Base-by-base conservation (phyloP, 2,888 invertebrate species). In the Hofmannophila pseudospretella region DNA sequence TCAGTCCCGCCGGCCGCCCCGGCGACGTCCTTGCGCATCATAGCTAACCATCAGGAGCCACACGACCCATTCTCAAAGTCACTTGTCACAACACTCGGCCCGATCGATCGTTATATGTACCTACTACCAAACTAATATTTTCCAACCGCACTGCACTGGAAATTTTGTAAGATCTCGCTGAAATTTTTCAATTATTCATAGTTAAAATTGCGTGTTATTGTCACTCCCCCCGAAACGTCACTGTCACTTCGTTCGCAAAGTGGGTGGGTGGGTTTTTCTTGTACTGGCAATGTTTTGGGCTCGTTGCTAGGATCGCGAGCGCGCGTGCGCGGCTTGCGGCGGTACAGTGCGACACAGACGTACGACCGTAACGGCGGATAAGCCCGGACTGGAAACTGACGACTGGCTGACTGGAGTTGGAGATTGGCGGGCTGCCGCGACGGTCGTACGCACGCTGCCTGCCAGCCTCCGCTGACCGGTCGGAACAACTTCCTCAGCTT, bases 221-320 rank as follows among this genome's bases (percentile, higher is more conserved):
- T 81, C 79, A 73, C 54, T 59, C 58, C 60, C 64, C 67, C 67
- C 60, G 58, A 82, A 82, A 80, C 68, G 84, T 85, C 84, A 84
- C 81, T 84, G 85, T 85, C 84, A 84, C 66, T 56, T 53, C 51
- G 58, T 63, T 64, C 62, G 53, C 54, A 65, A 54, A 65, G 74
- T 60, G 77, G 76, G 75, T 74, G 76, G 73, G 61, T 58, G 51
- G 56, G 56, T 58, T 59, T 52, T 60, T 55, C 58, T 58, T 46
- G 50, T 45, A 44, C 49, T 51, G 58, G n/a, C n/a, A n/a, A n/a
- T n/a, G 55, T 65, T 60, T 58, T 61, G 57, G 51, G 56, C 53
- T 56, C 49, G 51, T 44, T 51, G 61, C 42, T 31, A 43, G 44
- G 64, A 60, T 60, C 54, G 62, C 65, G 62, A 60, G 60, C 65